A percentile compares a stretch with the other conserved stretches of the same genome.
phyloP scores from a whole-genome alignment of 2,113 vertebrate species.

The Cynoglossus semilaevis region DNA sequence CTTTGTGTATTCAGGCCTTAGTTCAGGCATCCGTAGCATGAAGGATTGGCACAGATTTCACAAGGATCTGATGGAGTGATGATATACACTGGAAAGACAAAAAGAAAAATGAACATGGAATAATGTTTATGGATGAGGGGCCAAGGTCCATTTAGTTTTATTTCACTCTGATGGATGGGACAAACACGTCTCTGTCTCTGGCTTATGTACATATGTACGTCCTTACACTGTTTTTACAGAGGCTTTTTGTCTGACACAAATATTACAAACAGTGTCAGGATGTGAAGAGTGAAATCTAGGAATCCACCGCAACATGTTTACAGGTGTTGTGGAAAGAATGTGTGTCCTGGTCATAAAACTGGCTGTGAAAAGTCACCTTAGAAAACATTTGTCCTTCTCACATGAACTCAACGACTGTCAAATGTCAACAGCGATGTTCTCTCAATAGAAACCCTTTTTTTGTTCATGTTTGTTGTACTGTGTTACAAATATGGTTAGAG shows the following conservation, averaged over 20 bases:
- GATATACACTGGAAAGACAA: constrained; percentile 61
- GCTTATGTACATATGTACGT: constrained; percentile 1
- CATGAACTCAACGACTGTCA: not conserved
- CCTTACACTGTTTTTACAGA: constrained; percentile 19
- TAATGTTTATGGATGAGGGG: constrained; percentile 1
- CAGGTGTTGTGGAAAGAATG: not conserved
- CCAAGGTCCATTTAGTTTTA: not conserved
- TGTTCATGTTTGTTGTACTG: too few species aligned
- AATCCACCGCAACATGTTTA: constrained; percentile 3
- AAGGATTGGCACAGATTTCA: constrained; percentile 80
- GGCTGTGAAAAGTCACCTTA: not conserved
- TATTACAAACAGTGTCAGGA: constrained; percentile 1
- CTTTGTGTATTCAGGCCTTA: constrained; percentile 32
- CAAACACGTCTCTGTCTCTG: constrained; percentile 1
- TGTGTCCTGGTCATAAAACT: not conserved
- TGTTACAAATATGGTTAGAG: too few species aligned
- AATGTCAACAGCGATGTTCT: too few species aligned
- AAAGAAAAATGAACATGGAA: not conserved
- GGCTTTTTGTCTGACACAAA: too few species aligned
- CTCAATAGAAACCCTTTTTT: too few species aligned
- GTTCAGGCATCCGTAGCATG: constrained; percentile 75
- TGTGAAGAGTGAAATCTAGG: constrained; percentile 17
- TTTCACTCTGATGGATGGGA: not conserved
- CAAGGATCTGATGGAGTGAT: constrained; percentile 58
- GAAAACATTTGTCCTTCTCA: not conserved